phyloP scores from a whole-genome alignment of 35 echinoderm and acorn worm genomes.

The Amphiura filiformis region DNA sequence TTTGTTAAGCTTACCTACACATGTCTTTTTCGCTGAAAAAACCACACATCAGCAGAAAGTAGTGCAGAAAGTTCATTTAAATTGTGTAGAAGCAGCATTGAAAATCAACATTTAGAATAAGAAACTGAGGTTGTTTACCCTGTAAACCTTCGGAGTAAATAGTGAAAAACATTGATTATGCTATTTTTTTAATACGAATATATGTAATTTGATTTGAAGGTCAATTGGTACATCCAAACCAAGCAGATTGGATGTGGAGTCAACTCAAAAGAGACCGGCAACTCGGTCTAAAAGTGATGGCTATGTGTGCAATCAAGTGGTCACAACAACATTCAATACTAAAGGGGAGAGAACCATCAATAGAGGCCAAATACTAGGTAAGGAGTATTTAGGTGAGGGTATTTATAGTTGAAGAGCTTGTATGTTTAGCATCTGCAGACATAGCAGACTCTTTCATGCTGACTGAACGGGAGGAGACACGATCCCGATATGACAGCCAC shows the following conservation, averaged over 20 bases:
- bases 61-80: too few relatives aligned
- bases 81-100: too few relatives aligned
- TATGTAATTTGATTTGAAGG: neutral
- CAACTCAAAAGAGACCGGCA: conserved; percentile 20
- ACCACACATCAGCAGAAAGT: too few relatives aligned
- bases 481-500: neutral
- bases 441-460: too few relatives aligned
- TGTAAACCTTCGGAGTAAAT: too few relatives aligned
- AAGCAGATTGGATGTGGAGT: neutral
- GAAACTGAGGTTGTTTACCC: too few relatives aligned
- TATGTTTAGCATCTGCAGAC: neutral
- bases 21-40: too few relatives aligned
- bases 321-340: conserved; percentile 65
- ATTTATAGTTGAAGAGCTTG: neutral
- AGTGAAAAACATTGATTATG: too few relatives aligned
- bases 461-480: too few relatives aligned
- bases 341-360: conserved; percentile 73
- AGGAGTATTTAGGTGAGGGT: neutral
- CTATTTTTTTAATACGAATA: too few relatives aligned
- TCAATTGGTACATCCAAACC: neutral
- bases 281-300: conserved; percentile 35
- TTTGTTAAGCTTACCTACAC: too few relatives aligned
- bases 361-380: conserved; percentile 80
- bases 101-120: too few relatives aligned
- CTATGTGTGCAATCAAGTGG: conserved; percentile 17